A percentile compares a stretch with the other conserved stretches of the same genome.
Evolutionary conservation across 64 coral and sea anemone genomes (phyloP).

Genomic region (Pachyseris speciosa): DNA sequence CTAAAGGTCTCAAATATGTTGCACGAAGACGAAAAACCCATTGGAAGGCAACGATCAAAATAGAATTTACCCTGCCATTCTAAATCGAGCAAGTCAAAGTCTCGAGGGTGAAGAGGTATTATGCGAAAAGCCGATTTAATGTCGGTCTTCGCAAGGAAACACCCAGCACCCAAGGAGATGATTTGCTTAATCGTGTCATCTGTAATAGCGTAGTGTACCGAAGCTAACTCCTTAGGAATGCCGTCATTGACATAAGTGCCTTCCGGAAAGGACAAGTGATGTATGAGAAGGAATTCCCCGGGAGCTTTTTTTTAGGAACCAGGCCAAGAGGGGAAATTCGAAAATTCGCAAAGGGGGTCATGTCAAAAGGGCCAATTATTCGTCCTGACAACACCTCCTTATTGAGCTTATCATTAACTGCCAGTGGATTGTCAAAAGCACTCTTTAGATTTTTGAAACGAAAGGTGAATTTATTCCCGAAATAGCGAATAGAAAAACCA

Average conservation of each 20-base stretch:
- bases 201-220: neutral
- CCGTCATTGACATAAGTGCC: neutral
- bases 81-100: neutral
- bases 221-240: neutral
- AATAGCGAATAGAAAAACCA: conserved; percentile 9
- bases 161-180: neutral
- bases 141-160: neutral
- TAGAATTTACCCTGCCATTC: neutral
- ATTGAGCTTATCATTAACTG: neutral
- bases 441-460: neutral
- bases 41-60: neutral
- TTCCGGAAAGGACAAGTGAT: neutral
- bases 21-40: neutral
- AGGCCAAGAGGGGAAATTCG: neutral
- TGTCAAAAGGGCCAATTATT: neutral
- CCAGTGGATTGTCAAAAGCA: neutral
- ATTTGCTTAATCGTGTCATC: no score
- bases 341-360: neutral
- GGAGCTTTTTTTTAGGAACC: neutral
- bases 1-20: neutral
- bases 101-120: neutral
- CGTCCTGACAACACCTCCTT: neutral
- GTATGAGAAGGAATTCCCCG: neutral
- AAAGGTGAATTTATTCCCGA: neutral
- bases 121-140: neutral